Percentiles rank a stretch among this genome's conserved stretches.
phyloP scores from a whole-genome alignment of 2,888 invertebrate species.

The Acanthosepion esculentum region DNA sequence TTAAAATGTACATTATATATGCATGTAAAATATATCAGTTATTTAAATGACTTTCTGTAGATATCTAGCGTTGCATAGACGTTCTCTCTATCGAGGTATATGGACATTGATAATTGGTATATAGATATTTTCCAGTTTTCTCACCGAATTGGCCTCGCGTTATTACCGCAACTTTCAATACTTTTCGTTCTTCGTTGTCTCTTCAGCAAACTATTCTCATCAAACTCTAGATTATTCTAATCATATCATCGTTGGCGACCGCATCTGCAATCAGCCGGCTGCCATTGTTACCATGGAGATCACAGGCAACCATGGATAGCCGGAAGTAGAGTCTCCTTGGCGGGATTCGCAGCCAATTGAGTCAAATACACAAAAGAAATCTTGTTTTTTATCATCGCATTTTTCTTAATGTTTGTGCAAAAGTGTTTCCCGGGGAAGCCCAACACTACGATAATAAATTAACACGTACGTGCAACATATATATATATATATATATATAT shows the following conservation, averaged over 20 bases:
- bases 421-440: constrained; percentile 10
- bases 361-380: not conserved
- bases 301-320: not conserved
- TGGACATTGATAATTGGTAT: not conserved
- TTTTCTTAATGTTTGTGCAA: not conserved
- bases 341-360: not conserved
- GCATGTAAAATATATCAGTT: not conserved
- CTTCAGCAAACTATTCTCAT: not conserved
- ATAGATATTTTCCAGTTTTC: not conserved
- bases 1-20: not conserved
- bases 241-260: not conserved
- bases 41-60: not conserved
- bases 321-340: not conserved
- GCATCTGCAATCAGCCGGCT: not conserved
- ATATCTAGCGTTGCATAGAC: not conserved
- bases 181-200: not conserved
- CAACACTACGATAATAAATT: not conserved
- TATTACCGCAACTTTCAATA: not conserved
- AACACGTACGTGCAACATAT: not conserved
- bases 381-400: not conserved
- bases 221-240: not conserved
- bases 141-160: not conserved
- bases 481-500: too few relatives aligned
- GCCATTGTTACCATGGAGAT: constrained; percentile 9
- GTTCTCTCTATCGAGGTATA: not conserved